Evolutionary conservation across 2,797 vertebrate genomes (phyloP).

Genomic region (Emydoidea blandingii): DNA sequence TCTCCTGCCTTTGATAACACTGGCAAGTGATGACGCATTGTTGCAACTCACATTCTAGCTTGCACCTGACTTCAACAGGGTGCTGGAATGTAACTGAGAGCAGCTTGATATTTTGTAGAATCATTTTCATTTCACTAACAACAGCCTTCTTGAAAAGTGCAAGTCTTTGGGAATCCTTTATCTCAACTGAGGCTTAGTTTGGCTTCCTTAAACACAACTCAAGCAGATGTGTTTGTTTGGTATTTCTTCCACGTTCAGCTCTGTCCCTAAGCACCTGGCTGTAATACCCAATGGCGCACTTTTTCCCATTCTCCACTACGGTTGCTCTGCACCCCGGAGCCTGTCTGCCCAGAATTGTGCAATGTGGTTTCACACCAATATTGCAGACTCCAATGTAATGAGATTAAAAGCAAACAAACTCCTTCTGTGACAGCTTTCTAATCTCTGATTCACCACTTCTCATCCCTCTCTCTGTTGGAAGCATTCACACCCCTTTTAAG

Average conservation of each 20-base stretch:
- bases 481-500: not conserved
- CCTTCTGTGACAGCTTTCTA: not conserved
- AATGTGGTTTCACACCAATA: not conserved
- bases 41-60: not conserved
- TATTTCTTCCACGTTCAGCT: not conserved
- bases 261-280: not conserved
- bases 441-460: not conserved
- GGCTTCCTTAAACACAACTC: not conserved
- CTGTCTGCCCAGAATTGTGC: not conserved
- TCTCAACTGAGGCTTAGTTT: not conserved
- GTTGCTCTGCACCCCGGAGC: not conserved
- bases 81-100: not conserved
- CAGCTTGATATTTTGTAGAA: not conserved
- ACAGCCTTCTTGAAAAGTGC: not conserved
- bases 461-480: not conserved
- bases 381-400: not conserved
- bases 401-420: not conserved
- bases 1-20: not conserved
- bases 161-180: not conserved
- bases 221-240: not conserved
- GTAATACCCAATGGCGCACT: not conserved
- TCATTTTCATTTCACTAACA: not conserved
- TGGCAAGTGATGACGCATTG: not conserved
- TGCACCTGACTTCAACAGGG: not conserved
- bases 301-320: not conserved